phyloP scores from a whole-genome alignment of 2,797 vertebrate genomes.

The Sternotherus odoratus region DNA sequence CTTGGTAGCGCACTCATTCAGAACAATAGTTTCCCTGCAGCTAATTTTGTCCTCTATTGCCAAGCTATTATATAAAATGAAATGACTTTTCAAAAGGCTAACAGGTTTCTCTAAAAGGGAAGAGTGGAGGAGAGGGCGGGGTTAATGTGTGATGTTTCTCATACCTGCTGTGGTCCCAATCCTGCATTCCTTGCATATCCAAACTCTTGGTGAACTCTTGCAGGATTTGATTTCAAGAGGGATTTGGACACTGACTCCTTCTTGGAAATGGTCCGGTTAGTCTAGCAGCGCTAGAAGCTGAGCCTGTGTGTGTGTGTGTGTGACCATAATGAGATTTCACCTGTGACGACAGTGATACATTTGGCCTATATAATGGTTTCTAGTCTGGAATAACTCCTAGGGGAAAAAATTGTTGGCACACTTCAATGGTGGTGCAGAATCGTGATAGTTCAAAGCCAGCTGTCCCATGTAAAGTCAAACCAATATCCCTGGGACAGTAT shows the following conservation, averaged over 20 bases:
- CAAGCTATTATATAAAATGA: slow-evolving; percentile 52
- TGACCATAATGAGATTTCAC: neutral
- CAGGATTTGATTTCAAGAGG: neutral
- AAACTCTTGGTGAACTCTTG: neutral
- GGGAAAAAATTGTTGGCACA: neutral
- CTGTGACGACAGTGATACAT: neutral
- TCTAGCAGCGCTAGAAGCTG: neutral
- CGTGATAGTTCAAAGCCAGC: neutral
- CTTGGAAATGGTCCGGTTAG: neutral
- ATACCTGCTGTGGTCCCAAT: slow-evolving; percentile 38
- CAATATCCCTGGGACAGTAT: neutral
- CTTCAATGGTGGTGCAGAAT: neutral
- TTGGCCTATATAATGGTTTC: neutral
- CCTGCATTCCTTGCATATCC: neutral
- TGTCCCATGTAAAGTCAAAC: neutral
- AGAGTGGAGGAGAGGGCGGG: neutral
- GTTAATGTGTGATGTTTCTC: slow-evolving; percentile 4
- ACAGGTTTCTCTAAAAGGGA: slow-evolving; percentile 37
- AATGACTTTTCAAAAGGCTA: slow-evolving; percentile 15
- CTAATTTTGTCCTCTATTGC: slow-evolving; percentile 75
- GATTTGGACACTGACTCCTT: neutral
- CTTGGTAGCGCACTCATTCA: slow-evolving; percentile 67
- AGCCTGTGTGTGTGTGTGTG: neutral
- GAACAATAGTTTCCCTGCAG: slow-evolving; percentile 72
- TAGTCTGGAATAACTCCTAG: neutral